Base-by-base conservation (phyloP, 2,888 invertebrate species). In the Corbicula japonica region DNA sequence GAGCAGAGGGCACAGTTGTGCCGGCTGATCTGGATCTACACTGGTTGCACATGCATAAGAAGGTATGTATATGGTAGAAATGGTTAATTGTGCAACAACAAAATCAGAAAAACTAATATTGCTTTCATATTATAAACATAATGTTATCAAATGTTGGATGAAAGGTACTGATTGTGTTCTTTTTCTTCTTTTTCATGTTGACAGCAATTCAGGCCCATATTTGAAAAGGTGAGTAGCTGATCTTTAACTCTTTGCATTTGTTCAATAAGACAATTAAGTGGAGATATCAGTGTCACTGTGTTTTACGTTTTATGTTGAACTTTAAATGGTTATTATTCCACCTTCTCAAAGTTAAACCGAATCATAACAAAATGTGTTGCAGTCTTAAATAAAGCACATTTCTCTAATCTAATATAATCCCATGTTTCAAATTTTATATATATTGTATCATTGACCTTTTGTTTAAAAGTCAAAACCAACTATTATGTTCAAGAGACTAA, bases 181-280 rank as follows among this genome's bases (percentile, higher is more conserved):
- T 56, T 54, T 35, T 77, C 41, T 79, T 58, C 71, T 62, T 74
- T 46, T 80, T 85, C 56, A 65, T 52, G 44, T 56, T n/a, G n/a
- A 44, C 87, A 91, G 91, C 86, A 84, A 76, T 91, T 88, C 84
- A 87, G 85, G 80, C 88, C 89, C 41, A 76, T 91, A 8, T 91
- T 91, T 86, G 89, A 87, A 35, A 77, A 79, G 79, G 84, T 84
- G 58, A 76, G 80, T 74, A 23, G n/a, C 12, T 30, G 46, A 30
- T 12, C 8, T 54, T 26, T 50, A 12, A 21, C n/a, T 60, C 30
- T 56, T 26, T 28, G 30, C n/a, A 23, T 28, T 10, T 10, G 23
- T 56, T 6, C 23, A 6, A 28, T 15, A 23, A 28, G 4, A 1
- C 12, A 26, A 28, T 28, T 18, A 18, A 18, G 12, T 28, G 28